Evolutionary conservation across 2,113 vertebrate species (phyloP).

Genomic region (Natator depressus): DNA sequence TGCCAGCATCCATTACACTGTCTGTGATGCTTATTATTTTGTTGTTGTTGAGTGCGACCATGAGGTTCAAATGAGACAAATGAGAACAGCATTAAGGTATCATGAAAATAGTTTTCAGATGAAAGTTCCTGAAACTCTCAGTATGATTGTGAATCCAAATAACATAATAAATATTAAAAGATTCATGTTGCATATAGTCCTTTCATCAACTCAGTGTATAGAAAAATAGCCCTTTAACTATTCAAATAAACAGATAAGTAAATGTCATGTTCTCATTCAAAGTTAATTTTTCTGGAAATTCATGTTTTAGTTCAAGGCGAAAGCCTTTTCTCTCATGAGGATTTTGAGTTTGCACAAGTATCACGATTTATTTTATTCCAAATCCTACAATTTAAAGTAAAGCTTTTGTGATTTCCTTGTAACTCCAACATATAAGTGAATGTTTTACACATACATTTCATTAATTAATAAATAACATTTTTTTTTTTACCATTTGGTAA

Average conservation of each 20-base stretch:
- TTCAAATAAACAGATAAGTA: neutral
- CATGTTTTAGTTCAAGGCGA: neutral
- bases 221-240: neutral
- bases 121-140: neutral
- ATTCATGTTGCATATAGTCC: neutral
- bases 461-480: neutral
- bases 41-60: neutral
- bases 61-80: neutral
- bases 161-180: neutral
- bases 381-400: neutral
- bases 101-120: neutral
- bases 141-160: neutral
- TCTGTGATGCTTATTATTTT: neutral
- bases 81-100: neutral
- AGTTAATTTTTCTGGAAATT: neutral
- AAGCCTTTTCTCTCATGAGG: neutral
- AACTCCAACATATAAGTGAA: neutral
- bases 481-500: neutral
- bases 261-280: neutral
- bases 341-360: neutral
- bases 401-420: neutral
- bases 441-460: neutral
- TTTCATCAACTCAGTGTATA: neutral
- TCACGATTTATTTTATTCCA: neutral
- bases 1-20: neutral